Percentiles rank a stretch among this genome's conserved stretches.
phyloP scores from a whole-genome alignment of 1,140 invertebrate species.

The Drosophila rhopaloa region DNA sequence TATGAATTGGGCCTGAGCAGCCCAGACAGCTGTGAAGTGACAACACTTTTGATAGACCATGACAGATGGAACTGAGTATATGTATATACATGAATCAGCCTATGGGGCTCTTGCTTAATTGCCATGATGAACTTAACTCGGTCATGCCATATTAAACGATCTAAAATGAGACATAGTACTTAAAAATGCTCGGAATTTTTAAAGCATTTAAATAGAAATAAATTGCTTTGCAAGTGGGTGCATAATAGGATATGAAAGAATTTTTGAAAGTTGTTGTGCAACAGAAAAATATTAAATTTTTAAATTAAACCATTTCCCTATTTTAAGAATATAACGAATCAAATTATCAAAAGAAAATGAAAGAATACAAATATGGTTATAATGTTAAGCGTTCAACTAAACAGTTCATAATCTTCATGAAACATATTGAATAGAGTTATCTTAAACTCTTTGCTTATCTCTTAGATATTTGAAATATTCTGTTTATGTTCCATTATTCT shows the following conservation, averaged over 20 bases:
- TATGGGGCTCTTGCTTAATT: constrained; percentile 32
- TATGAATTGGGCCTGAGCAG: constrained; percentile 70
- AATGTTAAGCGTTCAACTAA: no score
- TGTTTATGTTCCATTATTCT: constrained; percentile 17
- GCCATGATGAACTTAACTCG: constrained; percentile 24
- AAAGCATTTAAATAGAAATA: constrained; percentile 25
- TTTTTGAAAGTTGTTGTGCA: neutral
- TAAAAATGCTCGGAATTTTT: constrained; percentile 1
- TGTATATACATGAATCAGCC: constrained; percentile 8
- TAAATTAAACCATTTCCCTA: no score
- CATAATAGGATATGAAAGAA: neutral
- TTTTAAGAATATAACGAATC: no score
- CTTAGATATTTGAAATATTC: neutral
- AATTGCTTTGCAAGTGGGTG: constrained; percentile 11
- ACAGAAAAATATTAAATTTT: neutral
- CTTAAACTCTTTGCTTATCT: neutral
- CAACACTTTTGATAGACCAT: constrained; percentile 64
- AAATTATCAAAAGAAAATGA: no score
- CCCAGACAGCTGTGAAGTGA: constrained; percentile 63
- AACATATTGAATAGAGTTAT: neutral
- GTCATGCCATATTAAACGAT: constrained; percentile 24
- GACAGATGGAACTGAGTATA: constrained; percentile 56
- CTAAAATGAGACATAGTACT: neutral
- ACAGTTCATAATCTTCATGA: no score
- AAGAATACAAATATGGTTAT: no score